phyloP scores from a whole-genome alignment of 2,797 vertebrate species.

The Gymnoscopelus microlampas region DNA sequence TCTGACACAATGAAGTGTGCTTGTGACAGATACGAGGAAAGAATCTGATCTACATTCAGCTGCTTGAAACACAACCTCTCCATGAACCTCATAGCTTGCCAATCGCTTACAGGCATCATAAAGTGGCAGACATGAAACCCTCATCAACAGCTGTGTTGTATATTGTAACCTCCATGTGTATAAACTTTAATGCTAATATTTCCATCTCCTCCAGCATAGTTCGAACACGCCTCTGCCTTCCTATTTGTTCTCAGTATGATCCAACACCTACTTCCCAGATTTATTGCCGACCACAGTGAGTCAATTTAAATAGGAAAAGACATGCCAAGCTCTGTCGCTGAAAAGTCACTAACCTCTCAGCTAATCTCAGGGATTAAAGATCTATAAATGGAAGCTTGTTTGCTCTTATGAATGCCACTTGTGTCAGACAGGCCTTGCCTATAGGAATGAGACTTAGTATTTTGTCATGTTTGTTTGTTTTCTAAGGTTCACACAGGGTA shows the following conservation, averaged over 20 bases:
- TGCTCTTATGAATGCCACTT: slow-evolving; percentile 67
- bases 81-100: slow-evolving; percentile 59
- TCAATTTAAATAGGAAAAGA: slow-evolving; percentile 56
- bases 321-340: slow-evolving; percentile 67
- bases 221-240: slow-evolving; percentile 34
- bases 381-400: slow-evolving; percentile 73
- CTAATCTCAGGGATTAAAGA: slow-evolving; percentile 79
- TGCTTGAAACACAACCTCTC: slow-evolving; percentile 59
- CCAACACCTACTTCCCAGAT: not conserved
- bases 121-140: slow-evolving; percentile 53
- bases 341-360: slow-evolving; percentile 70
- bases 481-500: no score
- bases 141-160: slow-evolving; percentile 50
- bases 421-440: slow-evolving; percentile 44
- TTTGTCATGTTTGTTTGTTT: slow-evolving; percentile 29
- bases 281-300: slow-evolving; percentile 28
- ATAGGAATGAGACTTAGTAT: slow-evolving; percentile 52
- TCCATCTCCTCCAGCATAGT: slow-evolving; percentile 18
- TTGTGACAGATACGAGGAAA: slow-evolving; percentile 41
- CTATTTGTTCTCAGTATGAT: slow-evolving; percentile 36
- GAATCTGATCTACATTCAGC: slow-evolving; percentile 72
- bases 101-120: slow-evolving; percentile 67
- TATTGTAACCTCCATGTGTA: slow-evolving; percentile 39
- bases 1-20: not conserved
- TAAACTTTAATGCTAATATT: slow-evolving; percentile 33